phyloP scores from a whole-genome alignment of 1,140 invertebrate species.

The Lordiphosa stackelbergi region DNA sequence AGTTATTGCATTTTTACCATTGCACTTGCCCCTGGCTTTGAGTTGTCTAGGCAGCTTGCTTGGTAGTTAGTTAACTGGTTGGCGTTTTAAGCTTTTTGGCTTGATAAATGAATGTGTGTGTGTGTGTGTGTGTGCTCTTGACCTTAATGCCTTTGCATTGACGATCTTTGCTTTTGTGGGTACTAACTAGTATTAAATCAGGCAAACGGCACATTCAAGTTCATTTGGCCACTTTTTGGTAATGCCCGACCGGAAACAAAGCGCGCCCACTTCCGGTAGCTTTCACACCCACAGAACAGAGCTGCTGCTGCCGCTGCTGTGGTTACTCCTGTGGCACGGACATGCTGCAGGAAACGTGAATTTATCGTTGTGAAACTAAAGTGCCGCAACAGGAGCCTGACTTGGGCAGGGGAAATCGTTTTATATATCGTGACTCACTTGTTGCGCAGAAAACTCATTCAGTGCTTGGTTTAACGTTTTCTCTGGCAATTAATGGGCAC shows the following conservation, averaged over 20 bases:
- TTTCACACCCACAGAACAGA: constrained; percentile 45
- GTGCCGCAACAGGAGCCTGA: constrained; percentile 30
- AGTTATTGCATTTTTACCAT: constrained; percentile 39
- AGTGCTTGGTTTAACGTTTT: constrained; percentile 8
- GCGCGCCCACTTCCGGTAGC: constrained; percentile 64
- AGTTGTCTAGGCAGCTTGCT: constrained; percentile 45
- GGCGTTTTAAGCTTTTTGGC: constrained; percentile 37
- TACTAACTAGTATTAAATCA: constrained; percentile 19
- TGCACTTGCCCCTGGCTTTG: constrained; percentile 73
- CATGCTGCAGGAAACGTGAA: constrained; percentile 68
- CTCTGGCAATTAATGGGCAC: constrained; percentile 42
- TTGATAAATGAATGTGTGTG: constrained; percentile 54
- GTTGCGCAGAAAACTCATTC: constrained; percentile 41
- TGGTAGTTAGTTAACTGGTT: constrained; percentile 44
- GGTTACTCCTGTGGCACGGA: constrained; percentile 49
- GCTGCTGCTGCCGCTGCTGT: constrained; percentile 23
- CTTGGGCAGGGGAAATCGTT: too few relatives aligned
- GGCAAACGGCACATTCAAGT: constrained; percentile 20
- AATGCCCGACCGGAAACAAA: constrained; percentile 47
- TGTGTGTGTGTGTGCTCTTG: constrained; percentile 41
- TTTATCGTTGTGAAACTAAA: constrained; percentile 63
- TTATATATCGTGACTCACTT: constrained; percentile 30
- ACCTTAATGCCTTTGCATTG: constrained; percentile 56
- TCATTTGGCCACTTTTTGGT: constrained; percentile 18
- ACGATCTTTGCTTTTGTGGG: constrained; percentile 18